Evolutionary conservation across 2,888 invertebrate genomes (phyloP).

Genomic region (Marasmarcha lunaedactyla): DNA sequence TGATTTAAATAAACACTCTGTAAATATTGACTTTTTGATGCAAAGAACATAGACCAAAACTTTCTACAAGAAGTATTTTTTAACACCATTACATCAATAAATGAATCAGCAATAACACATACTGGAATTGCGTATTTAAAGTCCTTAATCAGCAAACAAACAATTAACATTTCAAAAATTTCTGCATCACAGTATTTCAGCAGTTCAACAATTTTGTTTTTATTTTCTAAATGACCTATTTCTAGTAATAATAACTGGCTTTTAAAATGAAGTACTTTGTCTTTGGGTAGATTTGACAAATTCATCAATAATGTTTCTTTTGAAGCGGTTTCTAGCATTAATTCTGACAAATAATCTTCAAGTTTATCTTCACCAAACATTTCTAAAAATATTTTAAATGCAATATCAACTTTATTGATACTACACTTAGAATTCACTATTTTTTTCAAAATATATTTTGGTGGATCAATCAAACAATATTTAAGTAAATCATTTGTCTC

Average conservation of each 20-base stretch:
- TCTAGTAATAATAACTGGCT: constrained; percentile 34
- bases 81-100: constrained; percentile 27
- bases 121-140: constrained; percentile 21
- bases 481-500: constrained; percentile 26
- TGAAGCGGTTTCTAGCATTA: constrained; percentile 50
- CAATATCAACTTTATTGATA: constrained; percentile 32
- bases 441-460: constrained; percentile 45
- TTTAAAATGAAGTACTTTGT: constrained; percentile 36
- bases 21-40: constrained; percentile 30
- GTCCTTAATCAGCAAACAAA: constrained; percentile 33
- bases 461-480: constrained; percentile 39
- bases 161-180: constrained; percentile 32
- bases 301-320: constrained; percentile 29
- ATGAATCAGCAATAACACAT: constrained; percentile 22
- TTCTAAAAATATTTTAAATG: constrained; percentile 37
- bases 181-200: constrained; percentile 29
- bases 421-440: constrained; percentile 38
- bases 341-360: constrained; percentile 34
- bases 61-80: constrained; percentile 27
- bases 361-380: constrained; percentile 37
- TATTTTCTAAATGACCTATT: constrained; percentile 15
- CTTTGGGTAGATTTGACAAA: constrained; percentile 25
- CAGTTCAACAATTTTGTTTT: constrained; percentile 23
- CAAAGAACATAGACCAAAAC: constrained; percentile 43
- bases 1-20: constrained; percentile 36